Base-by-base conservation (phyloP, 2,797 vertebrate species). In the Xenops minutus region DNA sequence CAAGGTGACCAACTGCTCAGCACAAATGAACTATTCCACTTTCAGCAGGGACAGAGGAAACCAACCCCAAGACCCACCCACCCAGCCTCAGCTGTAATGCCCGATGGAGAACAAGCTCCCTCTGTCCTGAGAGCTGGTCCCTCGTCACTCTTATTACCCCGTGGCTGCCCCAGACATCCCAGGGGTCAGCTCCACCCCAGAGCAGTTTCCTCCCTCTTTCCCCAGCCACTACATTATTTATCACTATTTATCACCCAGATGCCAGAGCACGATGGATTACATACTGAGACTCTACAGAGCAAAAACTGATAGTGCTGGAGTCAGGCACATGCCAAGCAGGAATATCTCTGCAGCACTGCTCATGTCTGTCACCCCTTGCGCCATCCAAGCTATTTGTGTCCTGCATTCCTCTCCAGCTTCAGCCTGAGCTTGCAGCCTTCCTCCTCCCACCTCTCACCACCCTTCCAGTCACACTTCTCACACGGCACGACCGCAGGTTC, bases 371-470 rank as follows among this genome's bases (percentile, higher is more conserved):
- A 81, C 52, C 14, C 43, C 66, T 67, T 11, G 10, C 43, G 21
- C 56, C 7, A 12, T 55, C 51, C 61, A 68, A 54, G 81, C 61
- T 91, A 77, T 88, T 76, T 2, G 0, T 49, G 73, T 56, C 66
- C 89, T 17, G 85, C 85, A 95, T 91, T 95, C 92, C 82, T 85
- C 68, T 58, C 76, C 58, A 61, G 77, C 68, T 85, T 64, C 77
- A 64, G 73, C 72, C 58, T 4, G 30, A 80, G 39, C 71, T 29
- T 29, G 66, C 7, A 85, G 92, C 26, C 51, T 77, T 85, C 58
- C 82, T 88, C 63, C 90, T 89, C 87, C 75, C 83, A 76, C 74
- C 80, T 84, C 82, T 84, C 72, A 61, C 24, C 85, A 34, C 76
- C 41, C 66, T 61, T 80, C 77, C 75, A 93, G 81, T 32, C 92